Conservation (phyloP, 2,888 invertebrate species). For the Choreutis nemorana region DNA sequence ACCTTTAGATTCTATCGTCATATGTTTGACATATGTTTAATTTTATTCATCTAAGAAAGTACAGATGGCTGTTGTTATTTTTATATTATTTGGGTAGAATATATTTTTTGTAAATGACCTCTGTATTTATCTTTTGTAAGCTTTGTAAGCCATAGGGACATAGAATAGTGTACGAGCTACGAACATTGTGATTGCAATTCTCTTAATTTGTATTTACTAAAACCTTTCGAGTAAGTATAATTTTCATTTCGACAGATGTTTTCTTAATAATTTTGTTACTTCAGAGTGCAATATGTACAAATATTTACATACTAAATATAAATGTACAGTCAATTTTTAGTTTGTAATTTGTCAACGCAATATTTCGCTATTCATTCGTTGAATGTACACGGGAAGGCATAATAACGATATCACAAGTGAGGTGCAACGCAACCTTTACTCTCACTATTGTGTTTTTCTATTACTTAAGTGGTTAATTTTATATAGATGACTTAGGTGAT, state of each 20-base stretch:
- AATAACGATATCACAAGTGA: constrained; percentile 56
- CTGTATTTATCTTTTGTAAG: constrained; percentile 64
- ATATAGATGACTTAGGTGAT: constrained; percentile 60
- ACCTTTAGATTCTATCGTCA: constrained; percentile 62
- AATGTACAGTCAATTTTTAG: constrained; percentile 64
- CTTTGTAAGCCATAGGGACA: constrained; percentile 62
- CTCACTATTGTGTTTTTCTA: constrained; percentile 56
- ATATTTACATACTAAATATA: constrained; percentile 69
- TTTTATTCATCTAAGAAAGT: constrained; percentile 67
- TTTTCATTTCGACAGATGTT: constrained; percentile 54
- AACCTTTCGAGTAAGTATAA: constrained; percentile 45
- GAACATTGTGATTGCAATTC: constrained; percentile 60
- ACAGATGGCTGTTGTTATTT: constrained; percentile 68
- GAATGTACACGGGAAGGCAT: constrained; percentile 58
- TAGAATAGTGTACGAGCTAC: constrained; percentile 59
- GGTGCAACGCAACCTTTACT: constrained; percentile 27
- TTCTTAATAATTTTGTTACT: constrained; percentile 56
- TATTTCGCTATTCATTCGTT: constrained; percentile 51
- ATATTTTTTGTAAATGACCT: constrained; percentile 67
- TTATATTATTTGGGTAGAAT: constrained; percentile 66
- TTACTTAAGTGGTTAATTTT: constrained; percentile 63
- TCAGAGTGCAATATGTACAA: constrained; percentile 79
- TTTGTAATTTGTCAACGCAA: constrained; percentile 62
- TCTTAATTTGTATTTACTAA: constrained; percentile 52
- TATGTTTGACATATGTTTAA: constrained; percentile 66